phyloP scores from a whole-genome alignment of 2,113 vertebrate genomes.

The Todiramphus saurophagus region DNA sequence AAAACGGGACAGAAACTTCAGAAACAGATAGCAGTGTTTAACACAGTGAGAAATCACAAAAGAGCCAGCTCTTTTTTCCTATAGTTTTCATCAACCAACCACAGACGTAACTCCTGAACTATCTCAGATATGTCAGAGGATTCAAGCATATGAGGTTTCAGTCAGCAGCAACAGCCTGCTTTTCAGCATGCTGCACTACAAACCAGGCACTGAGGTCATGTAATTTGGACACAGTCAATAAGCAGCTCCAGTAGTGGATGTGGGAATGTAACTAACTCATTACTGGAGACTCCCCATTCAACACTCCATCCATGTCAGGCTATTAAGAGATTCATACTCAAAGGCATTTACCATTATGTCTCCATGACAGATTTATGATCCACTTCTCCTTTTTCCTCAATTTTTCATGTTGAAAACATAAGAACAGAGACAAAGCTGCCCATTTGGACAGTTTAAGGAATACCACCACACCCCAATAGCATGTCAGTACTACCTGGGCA shows the following conservation, averaged over 20 bases:
- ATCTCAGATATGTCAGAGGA: slow-evolving; percentile 12
- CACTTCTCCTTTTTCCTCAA: neutral
- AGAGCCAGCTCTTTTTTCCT: neutral
- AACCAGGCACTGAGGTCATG: neutral
- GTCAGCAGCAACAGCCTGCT: neutral
- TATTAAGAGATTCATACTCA: neutral
- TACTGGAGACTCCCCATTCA: neutral
- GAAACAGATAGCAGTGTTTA: neutral
- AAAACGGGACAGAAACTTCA: neutral
- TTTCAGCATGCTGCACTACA: neutral
- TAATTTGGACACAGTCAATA: neutral
- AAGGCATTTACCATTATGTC: neutral
- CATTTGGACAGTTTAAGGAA: neutral
- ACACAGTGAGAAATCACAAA: neutral
- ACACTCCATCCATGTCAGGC: neutral
- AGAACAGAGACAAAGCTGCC: neutral
- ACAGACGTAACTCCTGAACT: neutral
- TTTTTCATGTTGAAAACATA: neutral
- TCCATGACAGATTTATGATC: neutral
- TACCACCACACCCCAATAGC: rapidly evolving
- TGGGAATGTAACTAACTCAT: neutral
- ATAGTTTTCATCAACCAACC: neutral
- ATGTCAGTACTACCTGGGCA: neutral
- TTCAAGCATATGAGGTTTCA: neutral
- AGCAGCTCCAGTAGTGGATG: neutral